Base-by-base conservation (phyloP, 23 tunicate genomes). In the Ciona savignyi region DNA sequence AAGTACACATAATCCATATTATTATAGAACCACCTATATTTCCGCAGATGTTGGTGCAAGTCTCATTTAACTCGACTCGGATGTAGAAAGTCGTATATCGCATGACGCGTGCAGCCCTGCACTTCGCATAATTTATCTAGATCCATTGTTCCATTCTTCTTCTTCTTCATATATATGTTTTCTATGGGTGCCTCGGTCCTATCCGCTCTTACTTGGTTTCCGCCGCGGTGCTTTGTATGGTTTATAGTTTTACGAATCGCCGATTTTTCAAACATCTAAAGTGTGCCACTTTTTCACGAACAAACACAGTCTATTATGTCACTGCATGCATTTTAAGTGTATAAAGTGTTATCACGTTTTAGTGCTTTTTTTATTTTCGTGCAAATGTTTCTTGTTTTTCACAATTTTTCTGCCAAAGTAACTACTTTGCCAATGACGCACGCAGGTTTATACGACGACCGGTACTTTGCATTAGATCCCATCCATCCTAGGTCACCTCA, bases 401-500 rank as follows among this genome's bases (percentile, higher is more conserved):
- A 42, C 56, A n/a, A n/a, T n/a, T 42, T 42, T 42, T 42, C 56
- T 42, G 56, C 56, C 56, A 42, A 42, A 6, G 15, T 15, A 15
- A 6, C n/a, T 15, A 42, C 15, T 42, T 42, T 42, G 56, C 56
- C 56, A 42, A 42, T 9, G 56, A n/a, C n/a, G n/a, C 56, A 42
- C 15, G 9, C 9, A 42, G 56, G 15, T 42, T 42, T 42, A 9
- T 42, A 42, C 15, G 56, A n/a, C n/a, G n/a, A n/a, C n/a, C n/a
- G n/a, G n/a, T 42, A 42, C 56, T 42, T 42, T 42, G 56, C 56
- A 42, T 42, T 42, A 42, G 56, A 42, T 42, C 56, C 56, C 56
- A 42, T 42, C 56, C 56, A 42, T 15, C 56, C 56, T 6, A 42
- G 56, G 56, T 42, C 56, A 42, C 56, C 56, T 42, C 56, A 42